Evolutionary conservation across 2,113 vertebrate species (phyloP).

Genomic region (Labeo rohita): DNA sequence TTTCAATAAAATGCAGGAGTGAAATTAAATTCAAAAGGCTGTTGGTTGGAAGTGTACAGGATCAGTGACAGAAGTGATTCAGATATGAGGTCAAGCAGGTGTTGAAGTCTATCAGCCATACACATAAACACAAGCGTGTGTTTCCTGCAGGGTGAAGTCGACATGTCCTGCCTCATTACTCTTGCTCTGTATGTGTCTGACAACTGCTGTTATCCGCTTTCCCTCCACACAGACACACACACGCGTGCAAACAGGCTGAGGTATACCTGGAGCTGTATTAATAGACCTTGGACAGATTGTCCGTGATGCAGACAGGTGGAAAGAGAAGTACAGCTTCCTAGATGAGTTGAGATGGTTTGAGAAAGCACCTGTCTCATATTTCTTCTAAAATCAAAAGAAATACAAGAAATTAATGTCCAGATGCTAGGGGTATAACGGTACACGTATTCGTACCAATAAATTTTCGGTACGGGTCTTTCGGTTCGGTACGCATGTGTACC

Average conservation of each 20-base stretch:
- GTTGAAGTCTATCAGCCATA: not conserved
- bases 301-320: not conserved
- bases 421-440: too few species aligned
- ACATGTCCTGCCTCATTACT: slow-evolving; percentile 30
- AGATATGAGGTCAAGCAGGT: slow-evolving; percentile 24
- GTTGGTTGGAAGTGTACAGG: not conserved
- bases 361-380: not conserved
- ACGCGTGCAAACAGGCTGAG: not conserved
- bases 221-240: not conserved
- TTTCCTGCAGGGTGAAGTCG: slow-evolving; percentile 19
- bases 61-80: not conserved
- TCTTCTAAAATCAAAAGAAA: not conserved
- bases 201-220: slow-evolving; percentile 17
- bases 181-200: slow-evolving; percentile 28
- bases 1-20: not conserved
- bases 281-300: not conserved
- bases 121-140: not conserved
- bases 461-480: too few species aligned
- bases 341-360: not conserved
- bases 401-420: not conserved
- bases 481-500: too few species aligned
- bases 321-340: slow-evolving; percentile 8
- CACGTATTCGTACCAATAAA: too few species aligned
- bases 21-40: not conserved
- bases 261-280: not conserved